Percentiles rank a stretch among this genome's conserved stretches.
Evolutionary conservation across 2,797 vertebrate species (phyloP).

Genomic region (Hippocampus kuda): DNA sequence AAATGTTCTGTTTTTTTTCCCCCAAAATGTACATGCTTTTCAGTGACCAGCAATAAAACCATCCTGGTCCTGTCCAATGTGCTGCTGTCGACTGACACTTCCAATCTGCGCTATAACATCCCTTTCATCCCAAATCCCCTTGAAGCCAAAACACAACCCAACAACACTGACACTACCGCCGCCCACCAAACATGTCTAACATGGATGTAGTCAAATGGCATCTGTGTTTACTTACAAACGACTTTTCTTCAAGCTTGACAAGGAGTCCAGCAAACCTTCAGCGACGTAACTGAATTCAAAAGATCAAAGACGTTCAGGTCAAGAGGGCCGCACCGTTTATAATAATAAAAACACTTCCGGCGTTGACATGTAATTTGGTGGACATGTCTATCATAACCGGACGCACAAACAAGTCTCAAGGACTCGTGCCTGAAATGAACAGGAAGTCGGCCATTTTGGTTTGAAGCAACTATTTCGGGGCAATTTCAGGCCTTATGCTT

Average conservation of each 20-base stretch:
- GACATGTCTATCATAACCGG: background rate
- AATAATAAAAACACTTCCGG: slow-evolving; percentile 61
- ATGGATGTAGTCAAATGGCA: background rate
- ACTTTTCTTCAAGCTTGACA: background rate
- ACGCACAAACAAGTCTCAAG: too few species aligned
- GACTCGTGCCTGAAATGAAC: too few species aligned
- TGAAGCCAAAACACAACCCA: background rate
- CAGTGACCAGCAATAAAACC: slow-evolving; percentile 5
- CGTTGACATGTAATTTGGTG: slow-evolving; percentile 9
- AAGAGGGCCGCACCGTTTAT: slow-evolving; percentile 47
- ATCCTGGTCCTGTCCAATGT: background rate
- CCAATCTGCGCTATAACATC: background rate
- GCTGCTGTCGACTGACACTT: background rate
- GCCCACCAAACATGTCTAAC: background rate
- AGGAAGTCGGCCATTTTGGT: too few species aligned
- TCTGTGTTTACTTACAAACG: slow-evolving; percentile 7
- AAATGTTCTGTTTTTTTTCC: too few species aligned
- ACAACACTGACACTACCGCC: background rate
- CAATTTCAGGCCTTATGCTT: too few species aligned
- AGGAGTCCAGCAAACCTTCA: slow-evolving; percentile 1
- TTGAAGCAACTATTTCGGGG: too few species aligned
- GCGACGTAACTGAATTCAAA: slow-evolving; percentile 44
- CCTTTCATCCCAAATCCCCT: background rate
- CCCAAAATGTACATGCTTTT: too few species aligned
- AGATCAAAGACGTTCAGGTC: slow-evolving; percentile 50